These are phyloP conservation scores for Gorsachius goisagi DNA, from an alignment of 2,113 vertebrate species.

Conservation along the genomic window DNA sequence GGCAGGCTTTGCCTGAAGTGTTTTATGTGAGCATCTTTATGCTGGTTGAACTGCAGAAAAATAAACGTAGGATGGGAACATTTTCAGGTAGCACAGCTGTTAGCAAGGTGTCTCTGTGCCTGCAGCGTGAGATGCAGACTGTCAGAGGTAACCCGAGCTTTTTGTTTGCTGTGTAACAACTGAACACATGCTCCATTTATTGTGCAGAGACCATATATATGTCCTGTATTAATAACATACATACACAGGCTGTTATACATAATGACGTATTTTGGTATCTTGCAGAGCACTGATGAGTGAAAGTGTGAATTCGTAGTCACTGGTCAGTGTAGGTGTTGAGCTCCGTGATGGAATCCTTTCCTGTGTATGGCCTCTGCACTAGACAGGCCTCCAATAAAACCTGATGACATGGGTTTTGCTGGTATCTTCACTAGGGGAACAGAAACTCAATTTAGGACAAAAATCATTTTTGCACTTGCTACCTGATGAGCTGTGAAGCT, in stretches of 20 bases:
- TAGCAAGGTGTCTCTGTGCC: not conserved
- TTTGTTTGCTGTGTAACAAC: not conserved
- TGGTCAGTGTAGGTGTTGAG: not conserved
- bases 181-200: not conserved
- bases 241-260: not conserved
- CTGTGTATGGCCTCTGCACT: not conserved
- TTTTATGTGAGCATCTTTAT: not conserved
- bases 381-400: not conserved
- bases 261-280: not conserved
- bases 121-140: not conserved
- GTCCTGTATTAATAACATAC: not conserved
- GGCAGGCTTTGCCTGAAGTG: not conserved
- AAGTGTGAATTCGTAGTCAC: not conserved
- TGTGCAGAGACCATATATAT: not conserved
- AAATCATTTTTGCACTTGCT: not conserved
- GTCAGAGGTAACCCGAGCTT: not conserved
- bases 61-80: fast-evolving
- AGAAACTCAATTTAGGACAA: not conserved
- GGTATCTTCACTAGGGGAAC: not conserved
- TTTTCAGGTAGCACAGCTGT: not conserved
- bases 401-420: not conserved
- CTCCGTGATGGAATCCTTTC: not conserved
- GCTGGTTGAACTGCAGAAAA: not conserved
- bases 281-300: not conserved
- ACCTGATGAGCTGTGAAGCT: constrained; percentile 8